phyloP scores from a whole-genome alignment of 2,113 vertebrate species.

The Phrynosoma platyrhinos region DNA sequence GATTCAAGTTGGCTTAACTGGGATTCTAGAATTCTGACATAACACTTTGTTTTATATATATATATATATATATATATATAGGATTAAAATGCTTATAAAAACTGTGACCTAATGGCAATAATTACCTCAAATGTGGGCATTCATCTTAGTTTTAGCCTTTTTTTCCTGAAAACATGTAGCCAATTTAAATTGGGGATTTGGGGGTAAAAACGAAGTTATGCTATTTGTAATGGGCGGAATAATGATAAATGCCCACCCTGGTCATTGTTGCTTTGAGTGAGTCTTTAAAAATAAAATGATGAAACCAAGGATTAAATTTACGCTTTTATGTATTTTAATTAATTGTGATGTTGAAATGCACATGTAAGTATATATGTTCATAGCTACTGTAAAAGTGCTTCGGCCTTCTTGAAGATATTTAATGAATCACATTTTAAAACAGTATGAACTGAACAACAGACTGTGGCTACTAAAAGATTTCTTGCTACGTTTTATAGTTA shows the following conservation, averaged over 20 bases:
- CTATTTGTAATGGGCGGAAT: constrained; percentile 65
- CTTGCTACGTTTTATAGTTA: constrained; percentile 81
- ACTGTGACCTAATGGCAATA: constrained; percentile 86
- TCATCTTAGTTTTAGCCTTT: constrained; percentile 83
- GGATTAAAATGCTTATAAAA: constrained; percentile 75
- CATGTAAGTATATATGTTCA: constrained; percentile 71
- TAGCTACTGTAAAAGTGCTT: constrained; percentile 79
- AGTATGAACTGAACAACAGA: constrained; percentile 70
- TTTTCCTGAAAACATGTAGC: constrained; percentile 72
- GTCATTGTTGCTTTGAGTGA: constrained; percentile 74
- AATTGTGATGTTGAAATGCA: constrained; percentile 69
- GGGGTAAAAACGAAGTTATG: constrained; percentile 65
- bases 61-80: constrained; percentile 67
- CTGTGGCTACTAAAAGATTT: constrained; percentile 75
- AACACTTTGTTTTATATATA: constrained; percentile 64
- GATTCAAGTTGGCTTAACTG: constrained; percentile 65
- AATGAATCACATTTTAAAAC: constrained; percentile 76
- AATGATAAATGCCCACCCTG: constrained; percentile 71
- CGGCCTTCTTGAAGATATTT: constrained; percentile 69
- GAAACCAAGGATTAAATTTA: constrained; percentile 73
- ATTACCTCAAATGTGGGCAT: constrained; percentile 86
- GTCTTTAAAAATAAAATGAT: constrained; percentile 60
- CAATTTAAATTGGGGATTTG: constrained; percentile 71
- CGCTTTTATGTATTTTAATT: constrained; percentile 73
- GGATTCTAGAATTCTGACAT: constrained; percentile 46